Evolutionary conservation across 2,797 vertebrate genomes (phyloP), one percentile per base, ranked within the genome.

Genomic region (Saguinus oedipus): DNA sequence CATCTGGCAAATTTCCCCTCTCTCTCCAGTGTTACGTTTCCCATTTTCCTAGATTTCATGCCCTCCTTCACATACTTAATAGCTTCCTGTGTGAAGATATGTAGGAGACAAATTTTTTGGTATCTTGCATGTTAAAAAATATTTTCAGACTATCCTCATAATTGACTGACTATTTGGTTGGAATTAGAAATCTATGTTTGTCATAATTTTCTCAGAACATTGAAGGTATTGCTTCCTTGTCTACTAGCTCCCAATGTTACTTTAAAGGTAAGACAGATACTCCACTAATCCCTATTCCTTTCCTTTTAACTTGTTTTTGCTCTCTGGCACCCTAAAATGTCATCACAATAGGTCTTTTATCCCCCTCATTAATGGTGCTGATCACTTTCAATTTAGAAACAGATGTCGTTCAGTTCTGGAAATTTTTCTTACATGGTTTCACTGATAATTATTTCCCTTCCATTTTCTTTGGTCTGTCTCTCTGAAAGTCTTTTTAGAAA

Each of bases 91-190:
- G 68, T 15, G 81, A 86, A 30, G 19, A 95, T 36, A 11, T 11
- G 39, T 27, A 86, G 24, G 82, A 96, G 53, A 78, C 24, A 90
- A 70, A 61, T 53, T 83, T 90, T 88, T 78, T 88, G 50, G 90
- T n/a, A 87, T 50, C 14, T 13, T 72, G 13, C 30, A 90, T 39
- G 1, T 46, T 90, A 22, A 42, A 91, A 85, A 50, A 68, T 68
- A 93, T 26, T 50, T 89, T 90, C 75, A 50, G 27, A 75, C 20
- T 44, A 70, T 11, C 42, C 30, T 93, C 82, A 76, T 39, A 95
- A 70, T 4, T 68, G 39, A 82, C 1, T 48, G 15, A 15, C 61
- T 68, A 68, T 55, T 17, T 90, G 78, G 30, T 22, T 88, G 14
- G 42, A 82, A 42, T 76, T 0, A 86, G 75, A 95, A 80, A 68